Evolutionary conservation across 2,797 vertebrate genomes (phyloP), one percentile per base, ranked within the genome.

Genomic region (Knipowitschia caucasica): DNA sequence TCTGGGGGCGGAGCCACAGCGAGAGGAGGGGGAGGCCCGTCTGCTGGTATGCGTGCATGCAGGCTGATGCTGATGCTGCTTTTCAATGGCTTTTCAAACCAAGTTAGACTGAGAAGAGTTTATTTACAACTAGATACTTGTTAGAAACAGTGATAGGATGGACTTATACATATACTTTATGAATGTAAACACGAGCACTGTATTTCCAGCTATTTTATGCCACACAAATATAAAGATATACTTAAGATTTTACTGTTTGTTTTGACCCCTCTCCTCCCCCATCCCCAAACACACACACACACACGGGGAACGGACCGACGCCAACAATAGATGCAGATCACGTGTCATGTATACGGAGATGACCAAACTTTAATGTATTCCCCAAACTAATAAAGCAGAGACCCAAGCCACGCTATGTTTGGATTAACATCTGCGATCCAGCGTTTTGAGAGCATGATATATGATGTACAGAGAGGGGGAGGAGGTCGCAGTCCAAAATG

Each of bases 391-490:
- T 71, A 68, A 83, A 83, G 11, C 63, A 81, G 64, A 75, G 54
- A 80, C 80, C 89, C 88, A 91, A 88, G 90, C 90, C 88, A 90
- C 78, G 90, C 91, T 56, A 75, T 72, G 64, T 72, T 64, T 76
- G 67, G 67, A 79, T 83, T 71, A 79, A 80, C 87, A 88, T 87
- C 78, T 88, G 88, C 53, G 79, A 56, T 61, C 31, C 27, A 44
- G 64, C 67, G 63, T 68, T 75, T 55, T 53, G 58, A 35, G 18
- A 25, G 14, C 49, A 55, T 59, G 82, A 71, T 64, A 83, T 73
- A 78, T 85, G 81, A 7, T 4, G 21, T 49, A 33, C 24, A 30
- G 3, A 5, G 54, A 33, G 55, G 21, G 42, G 51, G 66, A 35
- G 67, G 64, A 55, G 10, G 29, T 2, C 7, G 1, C 34, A 45